A percentile compares a stretch with the other conserved stretches of the same genome.
Conservation (phyloP, 2,888 invertebrate species). For the Omphaloscelis lunosa region DNA sequence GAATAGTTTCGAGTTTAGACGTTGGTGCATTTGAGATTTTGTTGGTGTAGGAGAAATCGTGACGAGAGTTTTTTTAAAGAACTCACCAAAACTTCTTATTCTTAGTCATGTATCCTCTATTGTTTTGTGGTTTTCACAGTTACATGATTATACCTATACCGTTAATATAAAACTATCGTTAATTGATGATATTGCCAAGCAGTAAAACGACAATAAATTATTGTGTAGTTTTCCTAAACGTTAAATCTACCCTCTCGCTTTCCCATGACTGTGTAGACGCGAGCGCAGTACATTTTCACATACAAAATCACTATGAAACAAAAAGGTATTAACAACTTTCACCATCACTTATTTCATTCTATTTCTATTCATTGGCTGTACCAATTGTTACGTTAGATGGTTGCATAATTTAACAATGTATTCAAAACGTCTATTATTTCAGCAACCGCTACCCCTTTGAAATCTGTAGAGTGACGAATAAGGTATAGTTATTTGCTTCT, state of each 20-base stretch:
- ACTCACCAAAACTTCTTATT: not conserved
- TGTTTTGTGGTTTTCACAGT: not conserved
- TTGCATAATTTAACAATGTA: conserved; percentile 33
- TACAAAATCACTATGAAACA: not conserved
- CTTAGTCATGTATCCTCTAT: not conserved
- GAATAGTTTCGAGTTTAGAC: conserved; percentile 8
- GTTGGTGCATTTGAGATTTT: not conserved
- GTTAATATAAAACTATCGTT: not conserved
- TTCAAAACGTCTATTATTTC: conserved; percentile 26
- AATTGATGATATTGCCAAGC: not conserved
- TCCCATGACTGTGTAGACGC: not conserved
- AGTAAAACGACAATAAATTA: not conserved
- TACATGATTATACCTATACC: not conserved
- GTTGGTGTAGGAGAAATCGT: not conserved
- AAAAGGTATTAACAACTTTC: not conserved
- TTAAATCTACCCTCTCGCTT: not conserved
- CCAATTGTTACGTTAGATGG: conserved; percentile 1
- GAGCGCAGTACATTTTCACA: not conserved
- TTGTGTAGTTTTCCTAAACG: too few species aligned
- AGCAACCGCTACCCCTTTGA: conserved; percentile 8
- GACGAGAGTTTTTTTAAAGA: not conserved
- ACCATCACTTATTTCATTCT: not conserved
- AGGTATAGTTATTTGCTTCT: not conserved
- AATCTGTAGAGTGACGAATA: conserved; percentile 1
- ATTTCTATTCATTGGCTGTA: not conserved